Percentiles rank a stretch among this genome's conserved stretches.
Conservation (phyloP, 1,140 invertebrate genomes). For the Drosophila azteca region DNA sequence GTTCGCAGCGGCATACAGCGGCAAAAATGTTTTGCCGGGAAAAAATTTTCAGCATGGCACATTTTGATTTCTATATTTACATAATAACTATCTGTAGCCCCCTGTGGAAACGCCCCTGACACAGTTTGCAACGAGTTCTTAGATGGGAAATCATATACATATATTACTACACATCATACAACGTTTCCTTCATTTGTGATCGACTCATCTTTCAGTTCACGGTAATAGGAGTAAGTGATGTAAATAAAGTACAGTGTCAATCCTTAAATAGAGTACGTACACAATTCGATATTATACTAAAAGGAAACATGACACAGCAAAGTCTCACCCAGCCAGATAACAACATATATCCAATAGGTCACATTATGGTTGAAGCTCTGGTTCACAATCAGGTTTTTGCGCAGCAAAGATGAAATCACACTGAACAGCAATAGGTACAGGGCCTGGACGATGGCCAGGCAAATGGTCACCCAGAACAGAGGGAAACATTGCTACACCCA, state of each 20-base stretch:
- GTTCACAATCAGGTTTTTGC: conserved; percentile 28
- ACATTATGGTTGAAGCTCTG: neutral
- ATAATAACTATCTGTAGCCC: too few species aligned
- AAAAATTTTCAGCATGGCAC: neutral
- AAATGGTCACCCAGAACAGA: conserved; percentile 5
- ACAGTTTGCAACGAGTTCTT: too few species aligned
- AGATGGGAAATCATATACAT: neutral
- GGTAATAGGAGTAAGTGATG: conserved; percentile 17
- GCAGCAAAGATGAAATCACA: conserved; percentile 3
- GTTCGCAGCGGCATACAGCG: conserved; percentile 7
- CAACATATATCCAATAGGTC: conserved; percentile 16
- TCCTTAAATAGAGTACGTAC: conserved; percentile 15
- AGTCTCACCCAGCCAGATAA: conserved; percentile 7
- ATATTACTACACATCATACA: neutral
- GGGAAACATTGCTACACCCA: neutral
- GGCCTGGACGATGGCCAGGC: neutral
- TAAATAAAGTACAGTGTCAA: conserved; percentile 24
- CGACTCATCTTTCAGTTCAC: neutral
- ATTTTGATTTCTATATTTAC: neutral
- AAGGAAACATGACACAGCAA: too few species aligned
- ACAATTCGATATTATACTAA: too few species aligned
- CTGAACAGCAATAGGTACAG: conserved; percentile 14
- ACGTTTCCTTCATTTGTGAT: neutral
- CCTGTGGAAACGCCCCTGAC: too few species aligned
- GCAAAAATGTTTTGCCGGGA: neutral